Base-by-base conservation (phyloP, 2,113 vertebrate species). In the Muscicapa adusta region DNA sequence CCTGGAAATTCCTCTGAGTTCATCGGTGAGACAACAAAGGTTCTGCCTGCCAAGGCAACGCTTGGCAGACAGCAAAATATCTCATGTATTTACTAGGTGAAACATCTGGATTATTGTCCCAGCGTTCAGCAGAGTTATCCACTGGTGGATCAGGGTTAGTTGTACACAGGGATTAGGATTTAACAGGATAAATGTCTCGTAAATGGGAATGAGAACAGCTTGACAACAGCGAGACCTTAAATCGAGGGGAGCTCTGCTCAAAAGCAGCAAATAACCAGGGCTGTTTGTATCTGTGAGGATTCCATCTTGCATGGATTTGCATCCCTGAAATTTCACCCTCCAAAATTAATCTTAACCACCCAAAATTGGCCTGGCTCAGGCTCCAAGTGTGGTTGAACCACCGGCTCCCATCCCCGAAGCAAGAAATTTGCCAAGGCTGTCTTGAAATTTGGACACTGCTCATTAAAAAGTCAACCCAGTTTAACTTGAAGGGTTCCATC, bases 401-500 rank as follows among this genome's bases (percentile, higher is more conserved):
- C 86, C 70, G n/a, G 16, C 73, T 95, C 93, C 95, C 84, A 96
- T 61, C 77, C 72, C 48, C 4, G 58, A 90, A 48, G 63, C 0
- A 20, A 94, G 53, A 91, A 83, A 92, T 89, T 90, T 65, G 80
- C 77, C 85, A 95, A 96, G 78, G 31, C 57, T 80, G 43, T 81
- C 91, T 92, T 16, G 11, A 89, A 94, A 89, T 91, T 62, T 95
- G 92, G 91, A 93, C 56, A 17, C 38, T 2, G 13, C 75, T 95
- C 91, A 85, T 93, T 71, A 80, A 93, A 93, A 93, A 96, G 95
- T 93, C 92, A 94, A 57, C 36, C 78, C 85, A 33, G 67, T 88
- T 96, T 90, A 93, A 60, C 60, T 93, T 94, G 94, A 96, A 82
- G 73, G 38, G 33, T 95, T 96, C 88, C 83, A 88, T 95, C 63